These are phyloP conservation scores for Amiota mariae DNA, from an alignment of 2,888 invertebrate genomes.

Conservation along the genomic window DNA sequence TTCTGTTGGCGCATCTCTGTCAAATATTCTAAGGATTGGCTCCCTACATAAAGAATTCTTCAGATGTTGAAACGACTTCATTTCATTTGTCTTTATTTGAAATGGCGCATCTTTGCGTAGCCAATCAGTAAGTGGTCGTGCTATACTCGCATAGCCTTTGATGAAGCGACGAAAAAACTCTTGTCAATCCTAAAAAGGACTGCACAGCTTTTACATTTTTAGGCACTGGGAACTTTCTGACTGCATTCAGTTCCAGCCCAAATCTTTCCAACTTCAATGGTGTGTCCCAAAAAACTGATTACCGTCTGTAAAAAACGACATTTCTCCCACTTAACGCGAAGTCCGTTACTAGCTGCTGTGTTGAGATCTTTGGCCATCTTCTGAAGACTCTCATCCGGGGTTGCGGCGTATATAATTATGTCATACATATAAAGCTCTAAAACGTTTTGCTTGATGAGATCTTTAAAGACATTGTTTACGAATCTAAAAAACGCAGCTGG, in stretches of 20 bases:
- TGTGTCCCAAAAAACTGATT: slow-evolving; percentile 36
- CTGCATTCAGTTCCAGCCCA: slow-evolving; percentile 22
- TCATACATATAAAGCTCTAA: slow-evolving; percentile 41
- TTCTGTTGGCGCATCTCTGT: background rate
- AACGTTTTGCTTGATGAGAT: slow-evolving; percentile 33
- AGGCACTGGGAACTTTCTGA: slow-evolving; percentile 23
- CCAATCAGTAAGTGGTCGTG: background rate
- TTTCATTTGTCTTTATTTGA: background rate
- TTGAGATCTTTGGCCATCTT: slow-evolving; percentile 37
- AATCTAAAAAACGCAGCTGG: slow-evolving; percentile 53
- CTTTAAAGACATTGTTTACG: slow-evolving; percentile 37
- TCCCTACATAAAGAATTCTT: background rate
- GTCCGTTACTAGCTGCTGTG: slow-evolving; percentile 9
- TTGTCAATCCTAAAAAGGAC: background rate
- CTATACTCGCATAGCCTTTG: background rate
- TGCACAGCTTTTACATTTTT: slow-evolving; percentile 29
- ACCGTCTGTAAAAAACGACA: slow-evolving; percentile 29
- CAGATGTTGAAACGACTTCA: background rate
- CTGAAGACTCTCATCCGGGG: slow-evolving; percentile 24
- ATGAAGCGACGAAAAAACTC: background rate
- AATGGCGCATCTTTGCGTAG: background rate
- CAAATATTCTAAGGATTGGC: background rate
- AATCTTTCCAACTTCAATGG: slow-evolving; percentile 25
- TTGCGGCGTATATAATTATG: slow-evolving; percentile 38
- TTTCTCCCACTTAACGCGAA: slow-evolving; percentile 26